Base-by-base conservation (phyloP, 2,888 invertebrate species). In the Abrostola tripartita region DNA sequence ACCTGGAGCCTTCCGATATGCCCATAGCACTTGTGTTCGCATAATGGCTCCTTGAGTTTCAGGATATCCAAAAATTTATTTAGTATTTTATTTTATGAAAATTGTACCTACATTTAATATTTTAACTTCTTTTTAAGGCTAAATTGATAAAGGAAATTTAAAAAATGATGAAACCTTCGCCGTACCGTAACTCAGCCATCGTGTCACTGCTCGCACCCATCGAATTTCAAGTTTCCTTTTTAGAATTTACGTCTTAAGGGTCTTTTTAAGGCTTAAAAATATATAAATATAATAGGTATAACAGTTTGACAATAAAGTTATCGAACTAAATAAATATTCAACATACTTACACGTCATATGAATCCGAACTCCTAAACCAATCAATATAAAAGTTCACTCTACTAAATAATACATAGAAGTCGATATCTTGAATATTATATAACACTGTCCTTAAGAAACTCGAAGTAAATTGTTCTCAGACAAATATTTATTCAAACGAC, bases 341-440 rank as follows among this genome's bases (percentile, higher is more conserved):
- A 58, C 12, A 40, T 52, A 82, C 82, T 76, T 62, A 78, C 78
- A 12, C 24, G 38, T 52, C 51, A 61, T 35, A 59, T 42, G 54
- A 65, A 52, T 63, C 68, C 65, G 74, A 66, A 62, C 69, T 37
- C 61, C 60, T 49, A 41, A 50, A 58, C 38, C 60, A 76, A 77
- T 77, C 75, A 73, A 79, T 71, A 68, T 54, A 74, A 82, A 82
- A 82, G 80, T 82, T 80, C 79, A 81, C 82, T 66, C 57, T 71
- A 78, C 52, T 47, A 62, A 67, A 74, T 66, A 72, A 74, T 70
- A 61, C 58, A 51, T 63, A 61, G 11, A 72, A 69, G 68, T 76
- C 47, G 9, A 4, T 35, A 44, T 52, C 11, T 71, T 57, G 49
- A 61, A 59, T 57, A 65, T 49, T 41, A 38, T 54, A 50, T 59